phyloP scores from a whole-genome alignment of 2,113 vertebrate genomes.

The Engraulis encrasicolus region DNA sequence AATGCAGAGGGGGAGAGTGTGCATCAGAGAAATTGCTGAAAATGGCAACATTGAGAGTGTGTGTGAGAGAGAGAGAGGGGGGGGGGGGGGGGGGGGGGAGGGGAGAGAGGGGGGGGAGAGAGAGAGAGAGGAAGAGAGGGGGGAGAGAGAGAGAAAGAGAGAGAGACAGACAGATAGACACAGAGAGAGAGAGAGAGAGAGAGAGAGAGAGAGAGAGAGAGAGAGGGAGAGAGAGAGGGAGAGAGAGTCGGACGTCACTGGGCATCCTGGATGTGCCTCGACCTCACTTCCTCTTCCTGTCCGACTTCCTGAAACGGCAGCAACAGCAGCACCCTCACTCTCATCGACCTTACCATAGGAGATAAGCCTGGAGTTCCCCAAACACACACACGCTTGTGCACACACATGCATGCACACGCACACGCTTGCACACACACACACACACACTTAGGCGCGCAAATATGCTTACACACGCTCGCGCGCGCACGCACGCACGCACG shows the following conservation, averaged over 20 bases:
- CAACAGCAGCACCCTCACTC: neutral
- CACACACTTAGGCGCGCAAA: neutral
- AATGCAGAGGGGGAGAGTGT: no score
- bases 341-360: neutral
- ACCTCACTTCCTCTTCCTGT: constrained; percentile 15
- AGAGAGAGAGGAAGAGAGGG: no score
- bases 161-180: no score
- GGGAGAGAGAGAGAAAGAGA: neutral
- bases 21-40: no score
- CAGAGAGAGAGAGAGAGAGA: no score
- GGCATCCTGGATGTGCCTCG: neutral
- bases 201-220: no score
- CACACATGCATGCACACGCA: neutral
- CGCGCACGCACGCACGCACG: neutral
- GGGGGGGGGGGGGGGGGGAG: no score
- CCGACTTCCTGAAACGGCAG: constrained; percentile 3
- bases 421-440: neutral
- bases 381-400: neutral
- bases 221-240: neutral
- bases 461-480: neutral
- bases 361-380: neutral
- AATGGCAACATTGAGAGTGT: no score
- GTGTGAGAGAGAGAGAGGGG: no score
- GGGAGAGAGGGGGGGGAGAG: no score
- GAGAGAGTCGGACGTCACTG: neutral